Evolutionary conservation across 2,888 invertebrate genomes (phyloP), one percentile per base, ranked within the genome.

Genomic region (Chironomus tentans): DNA sequence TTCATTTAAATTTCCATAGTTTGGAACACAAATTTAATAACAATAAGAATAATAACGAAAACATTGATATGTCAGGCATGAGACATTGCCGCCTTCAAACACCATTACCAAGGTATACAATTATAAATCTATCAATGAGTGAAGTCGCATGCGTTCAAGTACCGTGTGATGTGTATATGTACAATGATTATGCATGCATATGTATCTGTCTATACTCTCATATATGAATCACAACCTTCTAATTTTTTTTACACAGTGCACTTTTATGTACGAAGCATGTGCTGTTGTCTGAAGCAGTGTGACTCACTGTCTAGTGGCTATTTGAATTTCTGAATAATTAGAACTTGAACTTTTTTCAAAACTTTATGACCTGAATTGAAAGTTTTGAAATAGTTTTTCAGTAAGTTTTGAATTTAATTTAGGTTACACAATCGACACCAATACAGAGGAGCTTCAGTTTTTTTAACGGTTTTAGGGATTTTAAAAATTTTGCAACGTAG

Each of bases 51-150:
- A 38, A 38, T n/a, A 18, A 56, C 24, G 65, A 47, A 38, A 70
- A 46, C 70, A 70, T 70, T 70, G 70, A 70, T 70, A 47, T 70
- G 70, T 70, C 70, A 70, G 24, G 70, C 50, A 12, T 70, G 13
- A 65, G 21, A 65, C 70, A 56, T 56, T 71, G 47, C 71, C 71
- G 71, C 71, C 61, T 71, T 71, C 46, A 46, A 68, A 68, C 46
- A 68, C 68, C 28, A 68, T 38, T 28, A 68, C n/a, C 68, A 28
- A 68, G 15, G 46, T 22, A 65, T 22, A 68, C 68, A 68, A 68
- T 28, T 28, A 68, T 21, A 68, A 65, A 68, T 38, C 68, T 68
- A 68, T 68, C 22, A 65, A 65, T 65, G 65, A 22, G 22, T 65
- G 38, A 38, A 38, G 38, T 38, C 38, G 38, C 38, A 13, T 18